Conservation (phyloP, 2,113 vertebrate species). For the Clarias gariepinus region DNA sequence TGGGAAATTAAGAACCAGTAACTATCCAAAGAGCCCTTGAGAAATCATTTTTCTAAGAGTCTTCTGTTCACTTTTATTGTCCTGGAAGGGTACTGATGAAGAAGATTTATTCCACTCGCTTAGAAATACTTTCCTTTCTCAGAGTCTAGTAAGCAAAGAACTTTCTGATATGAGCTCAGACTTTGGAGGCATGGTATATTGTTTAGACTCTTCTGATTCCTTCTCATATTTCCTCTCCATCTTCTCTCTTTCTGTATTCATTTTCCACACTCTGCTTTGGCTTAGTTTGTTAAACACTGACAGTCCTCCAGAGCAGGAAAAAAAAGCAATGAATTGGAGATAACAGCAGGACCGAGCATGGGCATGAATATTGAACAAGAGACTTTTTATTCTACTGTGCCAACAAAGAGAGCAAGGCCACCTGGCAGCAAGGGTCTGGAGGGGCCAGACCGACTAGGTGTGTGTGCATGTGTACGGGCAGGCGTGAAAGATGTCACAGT, state of each 20-base stretch:
- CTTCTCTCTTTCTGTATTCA: neutral
- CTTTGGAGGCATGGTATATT: neutral
- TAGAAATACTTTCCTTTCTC: neutral
- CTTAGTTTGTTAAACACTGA: constrained; percentile 6
- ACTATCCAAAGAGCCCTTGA: neutral
- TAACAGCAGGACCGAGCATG: neutral
- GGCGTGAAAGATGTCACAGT: constrained; percentile 9
- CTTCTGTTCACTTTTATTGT: neutral
- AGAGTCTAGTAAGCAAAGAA: neutral
- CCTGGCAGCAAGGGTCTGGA: constrained; percentile 15
- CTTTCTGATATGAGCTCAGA: neutral
- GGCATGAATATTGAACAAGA: constrained; percentile 25
- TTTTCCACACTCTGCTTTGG: constrained; percentile 3
- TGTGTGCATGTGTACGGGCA: constrained; percentile 9
- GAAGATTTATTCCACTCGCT: neutral
- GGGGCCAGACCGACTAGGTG: neutral
- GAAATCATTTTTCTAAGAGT: neutral
- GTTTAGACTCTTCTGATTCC: constrained; percentile 16
- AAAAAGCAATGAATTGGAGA: constrained; percentile 15
- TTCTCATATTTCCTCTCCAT: constrained; percentile 17
- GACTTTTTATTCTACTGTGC: constrained; percentile 3
- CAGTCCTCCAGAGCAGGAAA: neutral
- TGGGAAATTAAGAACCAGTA: neutral
- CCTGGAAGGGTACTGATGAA: neutral
- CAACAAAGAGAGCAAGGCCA: constrained; percentile 27